Conservation (phyloP, 2,113 vertebrate genomes). For the Camelus bactrianus region DNA sequence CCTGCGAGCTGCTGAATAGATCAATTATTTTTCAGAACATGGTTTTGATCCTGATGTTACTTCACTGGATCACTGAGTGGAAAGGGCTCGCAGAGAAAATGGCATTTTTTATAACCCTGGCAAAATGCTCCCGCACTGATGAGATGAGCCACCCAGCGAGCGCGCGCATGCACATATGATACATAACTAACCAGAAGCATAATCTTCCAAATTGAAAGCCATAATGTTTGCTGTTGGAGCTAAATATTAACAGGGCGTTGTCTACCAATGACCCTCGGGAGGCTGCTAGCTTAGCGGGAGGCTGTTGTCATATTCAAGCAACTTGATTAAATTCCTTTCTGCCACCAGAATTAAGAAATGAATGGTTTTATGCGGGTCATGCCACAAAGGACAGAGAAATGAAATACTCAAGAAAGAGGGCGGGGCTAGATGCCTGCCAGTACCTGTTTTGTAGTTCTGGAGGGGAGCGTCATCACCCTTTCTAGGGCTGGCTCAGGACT, state of each 20-base stretch:
- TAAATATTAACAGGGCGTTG: slow-evolving; percentile 78
- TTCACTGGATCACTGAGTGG: slow-evolving; percentile 88
- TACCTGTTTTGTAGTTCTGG: not conserved
- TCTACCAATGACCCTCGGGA: slow-evolving; percentile 71
- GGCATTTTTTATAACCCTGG: slow-evolving; percentile 84
- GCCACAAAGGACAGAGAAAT: slow-evolving; percentile 70
- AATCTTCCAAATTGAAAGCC: slow-evolving; percentile 86
- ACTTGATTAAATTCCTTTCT: slow-evolving; percentile 84
- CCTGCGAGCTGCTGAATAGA: slow-evolving; percentile 78
- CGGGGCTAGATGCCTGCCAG: not conserved
- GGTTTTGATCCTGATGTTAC: slow-evolving; percentile 85
- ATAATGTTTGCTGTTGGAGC: slow-evolving; percentile 83
- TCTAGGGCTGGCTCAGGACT: not conserved
- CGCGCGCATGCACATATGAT: slow-evolving; percentile 39
- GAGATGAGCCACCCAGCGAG: slow-evolving; percentile 82
- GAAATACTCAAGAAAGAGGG: slow-evolving; percentile 45
- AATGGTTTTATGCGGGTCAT: slow-evolving; percentile 75
- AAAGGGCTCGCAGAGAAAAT: slow-evolving; percentile 86
- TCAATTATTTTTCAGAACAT: slow-evolving; percentile 86
- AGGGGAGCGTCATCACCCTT: not conserved
- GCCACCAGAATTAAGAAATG: slow-evolving; percentile 80
- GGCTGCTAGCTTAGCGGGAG: slow-evolving; percentile 70
- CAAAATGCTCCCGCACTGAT: slow-evolving; percentile 80
- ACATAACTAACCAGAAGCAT: slow-evolving; percentile 83
- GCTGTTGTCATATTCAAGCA: slow-evolving; percentile 74